These are phyloP conservation scores for Parnassius apollo DNA, from an alignment of 2,888 invertebrate species.

Conservation along the genomic window DNA sequence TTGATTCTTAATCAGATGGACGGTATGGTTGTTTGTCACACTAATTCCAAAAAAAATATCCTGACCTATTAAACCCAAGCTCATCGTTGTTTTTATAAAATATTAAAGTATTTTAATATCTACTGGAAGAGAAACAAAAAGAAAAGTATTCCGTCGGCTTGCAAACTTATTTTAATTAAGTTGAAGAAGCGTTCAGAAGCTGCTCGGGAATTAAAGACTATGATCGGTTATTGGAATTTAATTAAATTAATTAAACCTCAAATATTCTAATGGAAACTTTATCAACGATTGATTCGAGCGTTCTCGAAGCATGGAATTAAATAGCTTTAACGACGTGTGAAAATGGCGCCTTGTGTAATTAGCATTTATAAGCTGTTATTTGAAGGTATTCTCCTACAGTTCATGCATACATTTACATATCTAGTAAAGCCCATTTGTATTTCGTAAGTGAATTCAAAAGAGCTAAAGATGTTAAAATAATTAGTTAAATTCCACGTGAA, in stretches of 20 bases:
- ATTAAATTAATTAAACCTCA: conserved; percentile 11
- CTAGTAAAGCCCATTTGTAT: conserved; percentile 1
- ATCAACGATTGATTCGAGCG: conserved; percentile 9
- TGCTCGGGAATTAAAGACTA: conserved; percentile 8
- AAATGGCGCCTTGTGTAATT: conserved; percentile 9
- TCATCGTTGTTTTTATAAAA: too few species aligned
- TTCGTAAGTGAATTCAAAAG: conserved; percentile 2
- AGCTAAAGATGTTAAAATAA: too few species aligned
- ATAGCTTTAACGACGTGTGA: conserved; percentile 7
- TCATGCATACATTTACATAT: conserved; percentile 18
- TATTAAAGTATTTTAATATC: too few species aligned
- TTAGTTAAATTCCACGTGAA: too few species aligned
- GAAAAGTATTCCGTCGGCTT: not conserved
- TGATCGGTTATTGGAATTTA: conserved; percentile 19
- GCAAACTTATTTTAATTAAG: conserved; percentile 16
- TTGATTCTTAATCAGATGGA: too few species aligned
- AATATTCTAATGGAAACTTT: conserved; percentile 12
- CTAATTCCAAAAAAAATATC: too few species aligned
- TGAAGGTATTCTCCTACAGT: not conserved
- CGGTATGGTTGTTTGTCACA: too few species aligned
- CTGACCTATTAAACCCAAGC: too few species aligned
- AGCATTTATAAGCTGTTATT: conserved; percentile 10
- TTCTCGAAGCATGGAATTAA: not conserved
- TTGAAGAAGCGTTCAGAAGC: conserved; percentile 12
- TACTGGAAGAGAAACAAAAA: not conserved